A percentile compares a stretch with the other conserved stretches of the same genome.
Evolutionary conservation across 2,888 invertebrate genomes (phyloP).

Genomic region (Himalopsyche anomala): DNA sequence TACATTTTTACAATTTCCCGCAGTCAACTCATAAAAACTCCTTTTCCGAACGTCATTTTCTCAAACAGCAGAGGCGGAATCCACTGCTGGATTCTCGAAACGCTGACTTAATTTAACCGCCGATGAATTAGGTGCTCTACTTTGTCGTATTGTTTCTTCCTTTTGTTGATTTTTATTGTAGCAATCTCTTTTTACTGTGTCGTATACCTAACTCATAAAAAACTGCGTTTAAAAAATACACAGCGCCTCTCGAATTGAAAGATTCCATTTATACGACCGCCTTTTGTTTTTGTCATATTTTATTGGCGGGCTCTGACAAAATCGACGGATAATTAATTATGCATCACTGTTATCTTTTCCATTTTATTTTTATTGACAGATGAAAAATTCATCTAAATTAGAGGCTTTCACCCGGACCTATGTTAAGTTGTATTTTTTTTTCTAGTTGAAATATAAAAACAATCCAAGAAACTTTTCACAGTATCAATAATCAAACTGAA

Average conservation of each 20-base stretch:
- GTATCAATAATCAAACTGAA: no score
- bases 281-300: conserved; percentile 3
- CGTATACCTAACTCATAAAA: conserved; percentile 5
- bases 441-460: no score
- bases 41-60: conserved; percentile 35
- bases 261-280: not conserved
- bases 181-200: conserved; percentile 35
- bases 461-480: no score
- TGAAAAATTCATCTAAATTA: no score
- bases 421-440: no score
- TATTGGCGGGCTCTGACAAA: not conserved
- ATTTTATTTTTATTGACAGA: no score
- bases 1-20: conserved; percentile 27
- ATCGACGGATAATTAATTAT: no score
- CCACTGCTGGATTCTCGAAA: not conserved
- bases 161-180: not conserved
- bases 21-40: conserved; percentile 28
- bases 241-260: not conserved
- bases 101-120: conserved; percentile 22
- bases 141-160: conserved; percentile 26
- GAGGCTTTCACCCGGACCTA: no score
- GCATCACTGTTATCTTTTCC: no score
- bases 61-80: not conserved
- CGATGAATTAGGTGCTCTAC: conserved; percentile 11
- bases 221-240: not conserved